A percentile compares a stretch with the other conserved stretches of the same genome.
Evolutionary conservation across 2,113 vertebrate species (phyloP).

Genomic region (Sphyrna mokarran): DNA sequence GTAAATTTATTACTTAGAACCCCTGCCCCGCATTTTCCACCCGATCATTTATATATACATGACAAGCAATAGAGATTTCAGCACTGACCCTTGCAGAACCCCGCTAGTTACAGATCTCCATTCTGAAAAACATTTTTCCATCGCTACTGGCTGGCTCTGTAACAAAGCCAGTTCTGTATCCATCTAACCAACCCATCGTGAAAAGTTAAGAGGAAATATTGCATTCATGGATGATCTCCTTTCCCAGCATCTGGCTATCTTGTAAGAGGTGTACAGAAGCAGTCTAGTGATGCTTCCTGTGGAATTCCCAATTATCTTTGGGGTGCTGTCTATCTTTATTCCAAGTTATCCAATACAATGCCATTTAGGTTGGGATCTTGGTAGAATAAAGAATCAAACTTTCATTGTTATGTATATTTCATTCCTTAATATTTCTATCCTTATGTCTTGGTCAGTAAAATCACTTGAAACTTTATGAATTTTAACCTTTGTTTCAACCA

Average conservation of each 20-base stretch:
- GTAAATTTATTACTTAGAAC: no score
- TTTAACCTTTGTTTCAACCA: conserved; percentile 7
- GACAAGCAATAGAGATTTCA: no score
- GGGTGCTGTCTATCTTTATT: background rate
- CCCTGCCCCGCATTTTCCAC: no score
- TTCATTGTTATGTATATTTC: background rate
- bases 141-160: no score
- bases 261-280: background rate
- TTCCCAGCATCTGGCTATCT: background rate
- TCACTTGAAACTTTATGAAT: background rate
- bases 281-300: background rate
- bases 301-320: background rate
- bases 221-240: background rate
- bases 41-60: no score
- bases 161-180: no score
- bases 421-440: background rate
- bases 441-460: background rate
- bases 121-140: no score
- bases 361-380: background rate
- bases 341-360: background rate
- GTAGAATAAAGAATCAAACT: background rate
- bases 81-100: no score
- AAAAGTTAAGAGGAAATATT: background rate
- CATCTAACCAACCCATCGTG: no score
- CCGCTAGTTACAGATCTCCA: no score